phyloP scores from a whole-genome alignment of 2,888 invertebrate species.

The Drosophila fungiperda region DNA sequence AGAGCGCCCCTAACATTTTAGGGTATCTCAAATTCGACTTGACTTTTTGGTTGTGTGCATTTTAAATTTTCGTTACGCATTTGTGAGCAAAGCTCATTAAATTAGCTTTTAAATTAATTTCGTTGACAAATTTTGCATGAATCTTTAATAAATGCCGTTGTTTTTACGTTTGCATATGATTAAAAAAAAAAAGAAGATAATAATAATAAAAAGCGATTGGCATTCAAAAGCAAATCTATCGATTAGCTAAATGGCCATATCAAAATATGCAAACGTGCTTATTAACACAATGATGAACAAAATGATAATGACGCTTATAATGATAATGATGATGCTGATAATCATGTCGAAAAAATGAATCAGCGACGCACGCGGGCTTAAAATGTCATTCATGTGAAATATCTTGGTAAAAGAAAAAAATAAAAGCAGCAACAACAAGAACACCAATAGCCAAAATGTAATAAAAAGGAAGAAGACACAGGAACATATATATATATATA shows the following conservation, averaged over 20 bases:
- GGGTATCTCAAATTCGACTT: neutral
- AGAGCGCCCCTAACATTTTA: neutral
- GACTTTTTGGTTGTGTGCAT: neutral
- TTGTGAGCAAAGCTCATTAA: constrained; percentile 23
- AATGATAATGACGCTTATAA: constrained; percentile 5
- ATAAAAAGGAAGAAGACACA: constrained; percentile 23
- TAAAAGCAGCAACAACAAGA: constrained; percentile 22
- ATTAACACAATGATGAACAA: constrained; percentile 37
- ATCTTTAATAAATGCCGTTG: constrained; percentile 5
- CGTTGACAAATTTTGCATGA: constrained; percentile 6
- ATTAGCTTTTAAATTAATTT: constrained; percentile 46
- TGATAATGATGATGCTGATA: constrained; percentile 7
- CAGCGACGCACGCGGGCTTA: constrained; percentile 25
- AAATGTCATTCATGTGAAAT: constrained; percentile 59
- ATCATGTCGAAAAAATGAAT: constrained; percentile 38
- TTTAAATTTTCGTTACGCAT: constrained; percentile 18
- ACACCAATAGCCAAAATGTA: constrained; percentile 28
- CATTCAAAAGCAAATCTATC: constrained; percentile 40
- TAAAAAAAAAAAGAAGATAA: too few species aligned
- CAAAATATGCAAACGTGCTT: constrained; percentile 26
- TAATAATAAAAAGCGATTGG: constrained; percentile 1
- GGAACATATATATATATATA: neutral
- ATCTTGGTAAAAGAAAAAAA: constrained; percentile 17
- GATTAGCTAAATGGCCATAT: constrained; percentile 43
- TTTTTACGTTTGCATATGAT: constrained; percentile 1